Conservation (phyloP, 2,888 invertebrate species). For the Heliconius aoede region DNA sequence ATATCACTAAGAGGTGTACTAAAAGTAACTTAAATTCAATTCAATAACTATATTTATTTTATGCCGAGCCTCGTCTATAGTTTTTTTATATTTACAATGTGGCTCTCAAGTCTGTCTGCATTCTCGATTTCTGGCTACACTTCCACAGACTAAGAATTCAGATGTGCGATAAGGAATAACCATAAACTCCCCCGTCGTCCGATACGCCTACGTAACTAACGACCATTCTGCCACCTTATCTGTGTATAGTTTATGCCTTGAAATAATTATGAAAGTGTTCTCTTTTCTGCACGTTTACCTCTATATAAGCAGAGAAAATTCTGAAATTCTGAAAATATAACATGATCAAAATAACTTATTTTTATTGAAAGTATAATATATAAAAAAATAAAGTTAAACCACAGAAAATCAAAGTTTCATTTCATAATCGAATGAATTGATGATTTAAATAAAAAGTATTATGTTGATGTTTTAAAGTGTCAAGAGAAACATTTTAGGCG, state of each 20-base stretch:
- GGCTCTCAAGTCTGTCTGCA: neutral
- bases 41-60: neutral
- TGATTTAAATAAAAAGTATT: conserved; percentile 49
- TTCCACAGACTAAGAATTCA: conserved; percentile 57
- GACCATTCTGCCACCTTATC: conserved; percentile 35
- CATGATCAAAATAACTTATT: too few species aligned
- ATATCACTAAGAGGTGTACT: too few species aligned
- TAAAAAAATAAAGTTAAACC: neutral
- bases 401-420: conserved; percentile 13
- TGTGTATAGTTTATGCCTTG: conserved; percentile 55
- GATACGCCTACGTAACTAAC: conserved; percentile 53
- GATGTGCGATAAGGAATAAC: conserved; percentile 70
- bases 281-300: neutral
- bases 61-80: neutral
- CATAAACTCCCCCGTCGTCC: conserved; percentile 73
- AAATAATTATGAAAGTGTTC: conserved; percentile 5
- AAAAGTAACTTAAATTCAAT: neutral
- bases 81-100: neutral
- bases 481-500: conserved; percentile 63
- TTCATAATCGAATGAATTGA: conserved; percentile 7
- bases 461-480: conserved; percentile 56
- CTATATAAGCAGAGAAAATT: neutral
- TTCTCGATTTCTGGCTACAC: conserved; percentile 34
- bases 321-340: neutral
- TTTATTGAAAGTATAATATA: neutral